Evolutionary conservation across 2,888 invertebrate genomes (phyloP).

Genomic region (Tenthredo notha): DNA sequence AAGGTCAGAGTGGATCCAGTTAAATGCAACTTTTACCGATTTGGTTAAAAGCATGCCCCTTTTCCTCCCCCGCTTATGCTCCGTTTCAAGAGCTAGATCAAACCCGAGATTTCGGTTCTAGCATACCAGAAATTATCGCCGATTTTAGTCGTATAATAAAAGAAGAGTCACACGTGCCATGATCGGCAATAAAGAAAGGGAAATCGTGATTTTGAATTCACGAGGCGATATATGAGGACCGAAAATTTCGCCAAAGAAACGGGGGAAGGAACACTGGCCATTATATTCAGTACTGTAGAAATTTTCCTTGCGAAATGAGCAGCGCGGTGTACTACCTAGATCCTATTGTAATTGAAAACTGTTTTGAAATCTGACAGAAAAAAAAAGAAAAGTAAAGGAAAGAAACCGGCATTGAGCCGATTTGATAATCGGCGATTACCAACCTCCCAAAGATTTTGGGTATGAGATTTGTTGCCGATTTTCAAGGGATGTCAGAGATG

Average conservation of each 20-base stretch:
- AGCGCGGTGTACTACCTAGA: conserved; percentile 57
- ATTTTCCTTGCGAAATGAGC: conserved; percentile 67
- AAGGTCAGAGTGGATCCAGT: conserved; percentile 66
- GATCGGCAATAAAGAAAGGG: too few relatives aligned
- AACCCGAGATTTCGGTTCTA: neutral
- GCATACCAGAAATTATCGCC: too few relatives aligned
- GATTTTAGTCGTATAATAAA: too few relatives aligned
- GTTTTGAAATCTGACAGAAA: conserved; percentile 70
- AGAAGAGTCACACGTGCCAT: too few relatives aligned
- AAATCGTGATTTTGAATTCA: too few relatives aligned
- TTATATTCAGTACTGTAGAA: neutral
- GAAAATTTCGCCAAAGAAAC: neutral
- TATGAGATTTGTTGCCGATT: neutral
- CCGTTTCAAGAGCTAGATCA: neutral
- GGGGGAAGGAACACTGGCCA: neutral
- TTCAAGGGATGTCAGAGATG: neutral
- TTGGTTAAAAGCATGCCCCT: conserved; percentile 55
- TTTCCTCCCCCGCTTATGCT: neutral
- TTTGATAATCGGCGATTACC: conserved; percentile 5
- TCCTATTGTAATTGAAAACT: conserved; percentile 62
- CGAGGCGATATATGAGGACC: too few relatives aligned
- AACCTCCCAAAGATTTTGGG: neutral
- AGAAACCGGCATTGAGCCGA: neutral
- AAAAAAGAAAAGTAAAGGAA: conserved; percentile 48
- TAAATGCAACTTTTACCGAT: conserved; percentile 73